Base-by-base conservation (phyloP, 2,888 invertebrate species). In the Notodonta ziczac region DNA sequence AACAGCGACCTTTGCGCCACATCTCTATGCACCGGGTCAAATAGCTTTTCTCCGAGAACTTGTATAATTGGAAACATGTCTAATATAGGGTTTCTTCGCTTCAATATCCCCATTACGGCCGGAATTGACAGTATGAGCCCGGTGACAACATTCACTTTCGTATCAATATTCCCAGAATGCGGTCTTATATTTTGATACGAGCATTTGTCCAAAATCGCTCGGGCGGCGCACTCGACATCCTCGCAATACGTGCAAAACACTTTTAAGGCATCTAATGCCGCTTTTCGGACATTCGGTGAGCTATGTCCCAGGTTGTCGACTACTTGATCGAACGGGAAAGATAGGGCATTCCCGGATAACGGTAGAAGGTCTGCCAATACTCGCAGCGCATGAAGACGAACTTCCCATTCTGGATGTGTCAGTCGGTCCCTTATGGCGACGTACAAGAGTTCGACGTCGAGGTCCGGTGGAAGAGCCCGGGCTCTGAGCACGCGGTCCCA, bases 401-500 rank as follows among this genome's bases (percentile, higher is more conserved):
- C 97, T 87, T 97, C 97, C 96, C 97, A 96, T 85, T 97, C 97
- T 1, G 97, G 96, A 83, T 97, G 97, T 50, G 95, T 94, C 55
- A 97, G 92, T 57, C 97, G 95, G 71, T 96, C 96, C 54, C 95
- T 93, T 78, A 97, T 95, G 75, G 97, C 97, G 59, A 94, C 88
- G 83, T 96, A 97, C 76, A 97, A 95, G 60, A 95, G 93, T 63
- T 93, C 90, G 2, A 95, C 95, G 79, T 96, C 95, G 57, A 96
- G 93, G 67, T 95, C 95, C 32, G 95, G 95, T 51, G 97, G 97
- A 60, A 97, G 94, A 59, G 96, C 94, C 62, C 95, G 95, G 64
- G 96, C 96, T 65, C 97, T 94, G 55, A 97, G 94, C 73, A 97
- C 96, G 81, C 97, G 95, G 88, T 97, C 97, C 97, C 97, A 97